Conservation (phyloP, 2,797 vertebrate genomes). For the Anguilla megastoma region DNA sequence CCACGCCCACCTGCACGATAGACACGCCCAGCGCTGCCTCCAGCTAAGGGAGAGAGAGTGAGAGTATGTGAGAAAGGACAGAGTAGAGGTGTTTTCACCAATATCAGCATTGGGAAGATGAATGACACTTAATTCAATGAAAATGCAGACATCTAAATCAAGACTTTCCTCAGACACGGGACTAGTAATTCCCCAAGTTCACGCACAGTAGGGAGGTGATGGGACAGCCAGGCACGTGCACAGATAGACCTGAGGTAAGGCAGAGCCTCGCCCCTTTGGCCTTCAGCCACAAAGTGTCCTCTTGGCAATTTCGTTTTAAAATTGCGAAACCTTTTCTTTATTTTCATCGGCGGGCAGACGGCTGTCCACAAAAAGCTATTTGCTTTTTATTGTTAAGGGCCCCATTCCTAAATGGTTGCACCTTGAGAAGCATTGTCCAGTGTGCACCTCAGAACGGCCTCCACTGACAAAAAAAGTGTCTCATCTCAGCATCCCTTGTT, state of each 20-base stretch:
- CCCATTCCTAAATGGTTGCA: too few relatives aligned
- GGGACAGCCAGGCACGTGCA: not conserved
- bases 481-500: too few relatives aligned
- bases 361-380: not conserved
- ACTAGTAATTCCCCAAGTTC: not conserved
- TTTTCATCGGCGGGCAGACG: not conserved
- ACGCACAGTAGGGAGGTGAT: not conserved
- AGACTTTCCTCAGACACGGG: not conserved
- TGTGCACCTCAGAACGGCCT: too few relatives aligned
- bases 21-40: constrained; percentile 75
- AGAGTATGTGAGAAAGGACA: not conserved
- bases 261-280: not conserved
- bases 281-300: not conserved
- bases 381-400: too few relatives aligned
- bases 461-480: too few relatives aligned
- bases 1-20: constrained; percentile 78
- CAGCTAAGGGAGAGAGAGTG: constrained; percentile 64
- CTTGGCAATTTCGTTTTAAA: not conserved
- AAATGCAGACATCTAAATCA: not conserved
- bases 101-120: not conserved
- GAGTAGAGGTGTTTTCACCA: not conserved
- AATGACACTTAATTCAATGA: not conserved
- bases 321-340: not conserved
- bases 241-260: not conserved
- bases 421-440: too few relatives aligned